Evolutionary conservation across 2,888 invertebrate species (phyloP).

Genomic region (Apodemia zela): DNA sequence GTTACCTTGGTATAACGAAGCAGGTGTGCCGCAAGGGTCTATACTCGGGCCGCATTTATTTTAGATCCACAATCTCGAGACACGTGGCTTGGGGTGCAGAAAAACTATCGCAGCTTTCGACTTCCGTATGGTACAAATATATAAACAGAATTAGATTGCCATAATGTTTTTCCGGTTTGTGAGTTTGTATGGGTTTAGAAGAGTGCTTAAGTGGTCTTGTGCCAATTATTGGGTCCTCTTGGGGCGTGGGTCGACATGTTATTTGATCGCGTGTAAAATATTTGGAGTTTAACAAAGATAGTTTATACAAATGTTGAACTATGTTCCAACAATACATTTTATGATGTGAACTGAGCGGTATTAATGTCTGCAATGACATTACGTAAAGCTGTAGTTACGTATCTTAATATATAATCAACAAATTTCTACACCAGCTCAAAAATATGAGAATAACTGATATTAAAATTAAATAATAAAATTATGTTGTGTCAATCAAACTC

Average conservation of each 20-base stretch:
- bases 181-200: conserved; percentile 56
- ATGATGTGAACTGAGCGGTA: neutral
- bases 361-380: neutral
- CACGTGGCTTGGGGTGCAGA: conserved; percentile 76
- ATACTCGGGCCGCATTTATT: conserved; percentile 64
- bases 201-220: conserved; percentile 58
- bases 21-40: conserved; percentile 75
- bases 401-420: no score
- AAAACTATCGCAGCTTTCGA: conserved; percentile 65
- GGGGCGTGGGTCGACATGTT: conserved; percentile 23
- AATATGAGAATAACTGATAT: no score
- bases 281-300: conserved; percentile 18
- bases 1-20: conserved; percentile 43
- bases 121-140: conserved; percentile 71
- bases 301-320: neutral
- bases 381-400: no score
- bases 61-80: conserved; percentile 68
- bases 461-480: no score
- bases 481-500: no score
- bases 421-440: no score
- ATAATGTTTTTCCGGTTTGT: conserved; percentile 76
- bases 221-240: conserved; percentile 47
- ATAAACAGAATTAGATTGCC: conserved; percentile 71
- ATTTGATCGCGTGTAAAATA: conserved; percentile 18
- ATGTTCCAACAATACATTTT: neutral